phyloP scores from a whole-genome alignment of 2,113 vertebrate genomes.

The Fregetta grallaria region DNA sequence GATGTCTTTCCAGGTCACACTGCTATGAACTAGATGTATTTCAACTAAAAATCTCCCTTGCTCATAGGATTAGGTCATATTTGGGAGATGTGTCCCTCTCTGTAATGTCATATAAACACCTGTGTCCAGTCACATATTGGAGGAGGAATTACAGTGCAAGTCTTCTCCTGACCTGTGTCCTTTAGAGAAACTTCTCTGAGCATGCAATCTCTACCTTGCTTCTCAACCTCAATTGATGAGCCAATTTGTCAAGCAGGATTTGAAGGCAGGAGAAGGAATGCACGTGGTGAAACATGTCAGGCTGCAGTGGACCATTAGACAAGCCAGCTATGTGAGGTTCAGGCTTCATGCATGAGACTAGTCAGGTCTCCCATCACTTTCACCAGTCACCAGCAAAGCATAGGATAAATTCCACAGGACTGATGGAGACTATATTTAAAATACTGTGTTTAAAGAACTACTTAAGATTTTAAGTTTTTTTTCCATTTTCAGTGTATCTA shows the following conservation, averaged over 20 bases:
- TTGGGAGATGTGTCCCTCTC: background rate
- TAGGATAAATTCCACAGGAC: background rate
- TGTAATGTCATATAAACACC: background rate
- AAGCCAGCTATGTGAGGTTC: background rate
- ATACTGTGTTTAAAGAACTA: background rate
- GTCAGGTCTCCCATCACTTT: background rate
- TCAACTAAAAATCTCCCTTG: background rate
- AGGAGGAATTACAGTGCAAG: background rate
- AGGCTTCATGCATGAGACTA: background rate
- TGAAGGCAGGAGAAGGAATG: background rate
- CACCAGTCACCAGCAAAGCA: background rate
- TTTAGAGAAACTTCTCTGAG: background rate
- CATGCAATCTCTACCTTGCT: background rate
- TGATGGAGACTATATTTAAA: background rate
- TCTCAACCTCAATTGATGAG: background rate
- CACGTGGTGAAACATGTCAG: background rate
- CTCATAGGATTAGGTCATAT: background rate
- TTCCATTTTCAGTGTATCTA: background rate
- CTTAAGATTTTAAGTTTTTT: background rate
- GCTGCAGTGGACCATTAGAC: background rate
- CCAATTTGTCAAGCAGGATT: background rate
- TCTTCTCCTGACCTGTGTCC: background rate
- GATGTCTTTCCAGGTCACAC: background rate
- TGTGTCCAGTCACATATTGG: background rate
- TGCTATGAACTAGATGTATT: background rate